Evolutionary conservation across 64 coral and sea anemone species (phyloP).

Genomic region (Hydrozoanthus tunicans): DNA sequence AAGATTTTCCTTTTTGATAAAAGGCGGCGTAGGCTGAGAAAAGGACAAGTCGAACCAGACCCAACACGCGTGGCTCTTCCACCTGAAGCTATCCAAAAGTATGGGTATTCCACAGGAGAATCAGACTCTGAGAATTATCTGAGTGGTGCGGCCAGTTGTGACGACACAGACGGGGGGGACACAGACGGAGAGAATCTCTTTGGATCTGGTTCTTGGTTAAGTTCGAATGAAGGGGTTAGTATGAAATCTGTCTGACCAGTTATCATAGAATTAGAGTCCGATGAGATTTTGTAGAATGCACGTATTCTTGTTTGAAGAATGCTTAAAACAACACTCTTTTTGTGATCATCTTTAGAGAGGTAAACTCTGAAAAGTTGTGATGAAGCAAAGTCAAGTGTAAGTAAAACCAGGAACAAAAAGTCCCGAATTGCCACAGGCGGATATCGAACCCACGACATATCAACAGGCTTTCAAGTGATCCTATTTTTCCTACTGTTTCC

Average conservation of each 20-base stretch:
- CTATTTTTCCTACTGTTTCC: no score
- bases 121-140: constrained; percentile 56
- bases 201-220: neutral
- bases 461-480: no score
- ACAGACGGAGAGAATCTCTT: constrained; percentile 53
- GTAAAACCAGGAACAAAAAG: neutral
- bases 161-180: constrained; percentile 34
- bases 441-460: no score
- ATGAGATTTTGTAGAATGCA: no score
- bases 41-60: constrained; percentile 39
- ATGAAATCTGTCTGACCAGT: no score
- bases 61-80: constrained; percentile 43
- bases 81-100: neutral
- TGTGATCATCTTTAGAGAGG: no score
- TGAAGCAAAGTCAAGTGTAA: no score
- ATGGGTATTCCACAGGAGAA: constrained; percentile 15
- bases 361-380: no score
- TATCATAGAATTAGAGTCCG: no score
- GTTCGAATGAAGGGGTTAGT: neutral
- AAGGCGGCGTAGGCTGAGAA: constrained; percentile 33
- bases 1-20: no score
- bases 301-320: no score
- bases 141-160: constrained; percentile 17
- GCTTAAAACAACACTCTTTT: no score
- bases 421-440: neutral